Conservation (phyloP, 2,888 invertebrate genomes). For the Meiosimyza decipiens region DNA sequence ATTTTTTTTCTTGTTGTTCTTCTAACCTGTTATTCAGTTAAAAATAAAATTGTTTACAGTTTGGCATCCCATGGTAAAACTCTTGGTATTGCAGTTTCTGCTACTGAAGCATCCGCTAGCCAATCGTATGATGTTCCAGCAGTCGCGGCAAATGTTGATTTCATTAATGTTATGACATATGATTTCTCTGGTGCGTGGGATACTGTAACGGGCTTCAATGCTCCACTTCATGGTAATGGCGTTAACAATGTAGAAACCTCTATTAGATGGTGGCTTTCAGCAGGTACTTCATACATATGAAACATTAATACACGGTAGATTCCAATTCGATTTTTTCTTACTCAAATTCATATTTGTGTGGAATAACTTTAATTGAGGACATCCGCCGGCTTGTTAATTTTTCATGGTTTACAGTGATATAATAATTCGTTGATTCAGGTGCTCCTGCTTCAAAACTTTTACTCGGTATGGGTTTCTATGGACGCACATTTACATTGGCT, state of each 20-base stretch:
- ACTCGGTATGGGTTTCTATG: conserved; percentile 78
- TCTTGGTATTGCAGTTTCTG: conserved; percentile 73
- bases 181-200: conserved; percentile 51
- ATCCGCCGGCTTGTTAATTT: conserved; percentile 32
- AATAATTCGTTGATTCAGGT: conserved; percentile 55
- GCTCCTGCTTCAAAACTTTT: conserved; percentile 73
- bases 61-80: conserved; percentile 68
- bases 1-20: no score
- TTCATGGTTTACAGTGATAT: not conserved
- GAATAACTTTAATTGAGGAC: no score
- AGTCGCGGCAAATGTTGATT: conserved; percentile 51
- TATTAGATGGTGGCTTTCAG: conserved; percentile 82
- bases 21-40: no score
- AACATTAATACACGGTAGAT: no score
- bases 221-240: conserved; percentile 64
- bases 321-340: no score
- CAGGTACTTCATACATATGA: no score
- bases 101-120: conserved; percentile 46
- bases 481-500: conserved; percentile 73
- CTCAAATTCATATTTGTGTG: no score
- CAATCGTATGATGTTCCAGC: conserved; percentile 54
- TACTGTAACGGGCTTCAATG: conserved; percentile 46
- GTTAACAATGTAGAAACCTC: conserved; percentile 84
- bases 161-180: conserved; percentile 58
- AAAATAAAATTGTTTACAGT: conserved; percentile 35